A percentile compares a stretch with the other conserved stretches of the same genome.
phyloP scores from a whole-genome alignment of 2,888 invertebrate genomes.

The Stegophylla sp. region DNA sequence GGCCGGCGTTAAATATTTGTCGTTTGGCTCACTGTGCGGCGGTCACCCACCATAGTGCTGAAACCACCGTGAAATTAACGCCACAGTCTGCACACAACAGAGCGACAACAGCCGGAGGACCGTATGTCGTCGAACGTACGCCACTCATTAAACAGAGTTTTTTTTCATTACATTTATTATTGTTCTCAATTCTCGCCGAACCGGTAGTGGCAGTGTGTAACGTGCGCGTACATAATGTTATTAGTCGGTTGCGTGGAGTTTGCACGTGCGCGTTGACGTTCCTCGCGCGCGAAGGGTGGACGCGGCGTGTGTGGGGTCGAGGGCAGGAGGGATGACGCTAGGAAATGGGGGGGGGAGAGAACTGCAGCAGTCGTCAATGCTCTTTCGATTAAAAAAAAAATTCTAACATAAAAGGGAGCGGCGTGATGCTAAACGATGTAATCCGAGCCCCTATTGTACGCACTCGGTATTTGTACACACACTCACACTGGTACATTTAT shows the following conservation, averaged over 20 bases:
- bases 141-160: constrained; percentile 9
- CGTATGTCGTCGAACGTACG: background rate
- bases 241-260: background rate
- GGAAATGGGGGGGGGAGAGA: background rate
- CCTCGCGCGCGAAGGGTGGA: too few relatives aligned
- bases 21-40: too few relatives aligned
- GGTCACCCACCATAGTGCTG: too few relatives aligned
- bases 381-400: constrained; percentile 55
- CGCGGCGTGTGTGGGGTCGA: background rate
- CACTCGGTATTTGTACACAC: constrained; percentile 24
- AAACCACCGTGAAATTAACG: too few relatives aligned
- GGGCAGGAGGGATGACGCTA: background rate
- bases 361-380: constrained; percentile 42
- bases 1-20: too few relatives aligned
- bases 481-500: background rate
- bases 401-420: constrained; percentile 44
- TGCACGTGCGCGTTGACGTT: background rate
- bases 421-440: constrained; percentile 47
- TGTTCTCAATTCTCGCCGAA: background rate
- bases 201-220: too few relatives aligned
- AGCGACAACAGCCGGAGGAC: background rate
- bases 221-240: background rate
- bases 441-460: constrained; percentile 30
- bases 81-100: too few relatives aligned
- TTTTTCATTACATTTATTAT: background rate